Evolutionary conservation across 2,797 vertebrate genomes (phyloP).

Genomic region (Scleropages formosus): DNA sequence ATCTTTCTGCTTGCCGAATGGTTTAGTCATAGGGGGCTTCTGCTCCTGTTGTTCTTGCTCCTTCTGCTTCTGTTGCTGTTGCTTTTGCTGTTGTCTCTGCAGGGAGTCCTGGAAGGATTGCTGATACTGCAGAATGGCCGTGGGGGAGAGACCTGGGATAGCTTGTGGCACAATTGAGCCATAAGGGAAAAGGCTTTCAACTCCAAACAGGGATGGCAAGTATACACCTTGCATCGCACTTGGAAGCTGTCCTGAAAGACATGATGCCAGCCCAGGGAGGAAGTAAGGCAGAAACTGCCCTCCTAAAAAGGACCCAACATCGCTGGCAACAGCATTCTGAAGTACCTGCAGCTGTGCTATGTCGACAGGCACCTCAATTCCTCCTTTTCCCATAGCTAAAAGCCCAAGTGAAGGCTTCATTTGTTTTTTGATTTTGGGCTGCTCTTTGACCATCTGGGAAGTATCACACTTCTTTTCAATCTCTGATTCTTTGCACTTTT

Average conservation of each 20-base stretch:
- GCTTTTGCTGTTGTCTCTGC: slow-evolving; percentile 91
- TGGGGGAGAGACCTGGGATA: slow-evolving; percentile 89
- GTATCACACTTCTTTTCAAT: slow-evolving; percentile 90
- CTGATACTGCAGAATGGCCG: slow-evolving; percentile 92
- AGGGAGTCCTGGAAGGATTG: slow-evolving; percentile 94
- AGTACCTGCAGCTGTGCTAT: slow-evolving; percentile 89
- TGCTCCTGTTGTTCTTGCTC: slow-evolving; percentile 69
- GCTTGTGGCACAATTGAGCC: slow-evolving; percentile 91
- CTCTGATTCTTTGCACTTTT: slow-evolving; percentile 92
- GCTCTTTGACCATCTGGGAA: slow-evolving; percentile 88
- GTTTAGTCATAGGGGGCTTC: slow-evolving; percentile 76
- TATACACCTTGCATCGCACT: slow-evolving; percentile 93
- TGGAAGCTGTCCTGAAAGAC: slow-evolving; percentile 94
- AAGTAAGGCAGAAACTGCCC: slow-evolving; percentile 99
- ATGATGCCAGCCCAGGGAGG: slow-evolving; percentile 94
- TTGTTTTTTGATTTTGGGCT: slow-evolving; percentile 85
- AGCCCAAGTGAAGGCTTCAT: slow-evolving; percentile 85
- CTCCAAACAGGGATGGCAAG: slow-evolving; percentile 91
- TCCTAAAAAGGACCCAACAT: slow-evolving; percentile 90
- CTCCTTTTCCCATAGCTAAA: slow-evolving; percentile 82
- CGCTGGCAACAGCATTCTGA: slow-evolving; percentile 90
- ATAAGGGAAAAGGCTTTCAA: slow-evolving; percentile 96
- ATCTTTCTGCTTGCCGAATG: slow-evolving; percentile 78
- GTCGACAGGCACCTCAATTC: slow-evolving; percentile 82
- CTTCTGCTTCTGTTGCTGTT: slow-evolving; percentile 63